Evolutionary conservation across 2,888 invertebrate genomes (phyloP).

Genomic region (Euzophera pinguis): DNA sequence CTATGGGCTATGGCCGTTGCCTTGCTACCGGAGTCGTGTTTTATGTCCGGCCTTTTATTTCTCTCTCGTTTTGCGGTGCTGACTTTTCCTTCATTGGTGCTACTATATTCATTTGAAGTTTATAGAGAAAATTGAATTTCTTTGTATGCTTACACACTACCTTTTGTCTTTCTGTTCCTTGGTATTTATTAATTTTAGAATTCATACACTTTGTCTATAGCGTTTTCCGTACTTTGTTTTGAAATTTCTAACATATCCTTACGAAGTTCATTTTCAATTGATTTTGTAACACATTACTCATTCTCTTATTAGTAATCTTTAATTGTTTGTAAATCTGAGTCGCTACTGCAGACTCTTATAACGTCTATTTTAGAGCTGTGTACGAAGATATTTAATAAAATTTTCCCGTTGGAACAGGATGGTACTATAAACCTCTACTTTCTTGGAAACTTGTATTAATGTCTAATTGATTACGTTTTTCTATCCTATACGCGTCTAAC

Average conservation of each 20-base stretch:
- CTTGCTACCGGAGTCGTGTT: slow-evolving; percentile 41
- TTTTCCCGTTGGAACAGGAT: not conserved
- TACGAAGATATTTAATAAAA: not conserved
- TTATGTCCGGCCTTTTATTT: slow-evolving; percentile 34
- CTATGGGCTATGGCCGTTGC: slow-evolving; percentile 39
- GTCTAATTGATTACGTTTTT: slow-evolving; percentile 1
- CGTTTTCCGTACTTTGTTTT: too few relatives aligned
- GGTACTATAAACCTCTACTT: slow-evolving; percentile 1
- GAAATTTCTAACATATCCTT: too few relatives aligned
- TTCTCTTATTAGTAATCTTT: too few relatives aligned
- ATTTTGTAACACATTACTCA: too few relatives aligned
- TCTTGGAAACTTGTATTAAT: slow-evolving; percentile 6
- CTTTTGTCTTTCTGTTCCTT: not conserved
- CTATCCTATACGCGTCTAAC: slow-evolving; percentile 29
- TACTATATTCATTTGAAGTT: not conserved
- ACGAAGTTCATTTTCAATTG: too few relatives aligned
- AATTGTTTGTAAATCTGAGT: too few relatives aligned
- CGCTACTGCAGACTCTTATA: too few relatives aligned
- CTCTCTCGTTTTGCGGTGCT: slow-evolving; percentile 24
- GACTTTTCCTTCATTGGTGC: slow-evolving; percentile 20
- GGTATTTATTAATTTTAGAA: not conserved
- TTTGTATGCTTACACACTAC: too few relatives aligned
- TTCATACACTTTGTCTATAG: too few relatives aligned
- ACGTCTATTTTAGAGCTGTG: too few relatives aligned
- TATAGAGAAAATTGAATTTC: too few relatives aligned